These are phyloP conservation scores for Microctenopoma steveboyesi DNA, from an alignment of 2,797 vertebrate species.

Conservation along the genomic window DNA sequence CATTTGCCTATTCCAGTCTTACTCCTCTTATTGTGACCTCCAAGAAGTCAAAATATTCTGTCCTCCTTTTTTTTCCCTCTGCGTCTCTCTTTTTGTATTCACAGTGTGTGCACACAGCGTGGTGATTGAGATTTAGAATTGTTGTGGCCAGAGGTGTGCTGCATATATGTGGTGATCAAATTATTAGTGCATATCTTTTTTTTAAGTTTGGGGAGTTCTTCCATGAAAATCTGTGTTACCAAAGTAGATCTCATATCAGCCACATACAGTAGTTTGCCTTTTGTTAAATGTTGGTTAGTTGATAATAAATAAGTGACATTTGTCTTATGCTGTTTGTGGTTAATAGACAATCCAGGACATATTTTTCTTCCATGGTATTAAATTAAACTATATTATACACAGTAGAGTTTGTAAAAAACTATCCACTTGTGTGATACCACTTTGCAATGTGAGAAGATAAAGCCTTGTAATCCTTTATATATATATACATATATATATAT, in stretches of 20 bases:
- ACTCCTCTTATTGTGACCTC: slow-evolving; percentile 68
- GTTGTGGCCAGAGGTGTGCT: slow-evolving; percentile 35
- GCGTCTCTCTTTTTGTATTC: slow-evolving; percentile 1
- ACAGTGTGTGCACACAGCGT: slow-evolving; percentile 25
- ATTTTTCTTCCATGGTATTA: slow-evolving; percentile 5
- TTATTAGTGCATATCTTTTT: slow-evolving; percentile 34
- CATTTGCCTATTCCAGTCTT: slow-evolving; percentile 64
- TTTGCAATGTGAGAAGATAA: too few relatives aligned
- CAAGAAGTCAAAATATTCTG: slow-evolving; percentile 60
- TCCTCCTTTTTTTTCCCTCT: slow-evolving; percentile 1
- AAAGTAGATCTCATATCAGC: slow-evolving; percentile 5
- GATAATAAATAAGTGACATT: not conserved
- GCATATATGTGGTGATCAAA: slow-evolving; percentile 54
- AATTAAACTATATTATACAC: not conserved
- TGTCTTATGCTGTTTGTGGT: slow-evolving; percentile 16
- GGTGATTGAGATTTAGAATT: slow-evolving; percentile 39
- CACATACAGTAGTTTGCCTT: too few relatives aligned
- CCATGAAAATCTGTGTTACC: slow-evolving; percentile 9
- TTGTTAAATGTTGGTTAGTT: too few relatives aligned
- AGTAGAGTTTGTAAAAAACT: too few relatives aligned
- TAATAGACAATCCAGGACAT: slow-evolving; percentile 1
- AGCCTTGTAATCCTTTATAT: too few relatives aligned
- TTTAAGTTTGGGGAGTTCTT: slow-evolving; percentile 3
- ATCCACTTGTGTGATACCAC: too few relatives aligned
- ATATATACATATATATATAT: too few relatives aligned